phyloP scores from a whole-genome alignment of 2,797 vertebrate genomes.

The Coluber constrictor region DNA sequence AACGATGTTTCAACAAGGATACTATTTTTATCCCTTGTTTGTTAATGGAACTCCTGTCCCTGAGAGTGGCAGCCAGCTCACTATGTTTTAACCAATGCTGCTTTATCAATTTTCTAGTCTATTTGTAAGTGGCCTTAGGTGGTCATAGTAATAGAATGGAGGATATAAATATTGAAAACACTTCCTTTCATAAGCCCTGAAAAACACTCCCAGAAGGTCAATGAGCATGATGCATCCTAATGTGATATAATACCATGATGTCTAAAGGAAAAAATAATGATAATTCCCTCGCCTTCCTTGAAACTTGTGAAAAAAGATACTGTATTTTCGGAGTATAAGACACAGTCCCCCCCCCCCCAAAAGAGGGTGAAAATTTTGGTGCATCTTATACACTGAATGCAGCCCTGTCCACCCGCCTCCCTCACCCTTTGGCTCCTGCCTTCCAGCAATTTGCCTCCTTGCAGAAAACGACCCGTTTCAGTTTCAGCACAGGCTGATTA shows the following conservation, averaged over 20 bases:
- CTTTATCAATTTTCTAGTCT: neutral
- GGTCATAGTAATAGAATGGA: neutral
- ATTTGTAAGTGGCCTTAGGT: neutral
- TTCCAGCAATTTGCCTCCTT: no score
- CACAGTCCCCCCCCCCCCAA: no score
- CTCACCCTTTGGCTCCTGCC: no score
- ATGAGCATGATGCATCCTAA: neutral
- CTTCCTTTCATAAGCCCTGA: neutral
- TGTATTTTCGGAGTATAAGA: no score
- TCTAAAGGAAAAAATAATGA: neutral
- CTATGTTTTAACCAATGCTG: neutral
- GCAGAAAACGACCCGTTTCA: no score
- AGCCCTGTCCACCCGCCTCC: no score
- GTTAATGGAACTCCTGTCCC: neutral
- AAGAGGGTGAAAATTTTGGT: no score
- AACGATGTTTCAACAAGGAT: conserved; percentile 74
- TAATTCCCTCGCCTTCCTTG: neutral
- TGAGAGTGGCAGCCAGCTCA: neutral
- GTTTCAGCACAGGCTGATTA: no score
- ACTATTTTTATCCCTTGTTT: conserved; percentile 69
- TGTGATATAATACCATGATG: neutral
- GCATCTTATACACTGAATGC: no score
- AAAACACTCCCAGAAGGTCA: neutral
- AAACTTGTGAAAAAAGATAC: neutral
- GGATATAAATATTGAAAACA: neutral